A percentile compares a stretch with the other conserved stretches of the same genome.
phyloP scores from a whole-genome alignment of 2,888 invertebrate genomes.

The Leptopilina myrica region DNA sequence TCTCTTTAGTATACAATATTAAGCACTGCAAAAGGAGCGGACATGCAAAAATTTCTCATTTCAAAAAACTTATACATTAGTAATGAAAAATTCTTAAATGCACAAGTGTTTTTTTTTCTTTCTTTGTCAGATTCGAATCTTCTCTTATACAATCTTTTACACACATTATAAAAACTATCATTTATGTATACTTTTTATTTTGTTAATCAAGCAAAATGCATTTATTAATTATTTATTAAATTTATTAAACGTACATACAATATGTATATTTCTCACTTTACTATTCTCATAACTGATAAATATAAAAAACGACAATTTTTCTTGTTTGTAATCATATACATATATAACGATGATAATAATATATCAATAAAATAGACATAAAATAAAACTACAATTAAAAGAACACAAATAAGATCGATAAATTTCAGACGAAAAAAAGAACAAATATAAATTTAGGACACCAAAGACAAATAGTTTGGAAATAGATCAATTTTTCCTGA shows the following conservation, averaged over 20 bases:
- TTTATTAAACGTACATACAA: slow-evolving; percentile 13
- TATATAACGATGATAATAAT: neutral
- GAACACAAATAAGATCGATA: neutral
- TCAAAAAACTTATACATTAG: no score
- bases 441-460: no score
- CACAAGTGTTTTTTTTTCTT: neutral
- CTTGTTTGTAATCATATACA: neutral
- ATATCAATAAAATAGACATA: slow-evolving; percentile 23
- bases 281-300: neutral
- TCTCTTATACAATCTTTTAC: slow-evolving; percentile 17
- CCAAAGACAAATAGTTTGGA: no score
- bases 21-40: slow-evolving; percentile 6
- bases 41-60: neutral
- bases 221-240: neutral
- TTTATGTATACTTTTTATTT: neutral
- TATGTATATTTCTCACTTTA: slow-evolving; percentile 12
- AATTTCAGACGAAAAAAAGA: neutral
- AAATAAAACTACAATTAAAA: neutral
- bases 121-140: neutral
- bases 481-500: no score
- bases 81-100: neutral
- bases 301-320: neutral
- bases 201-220: slow-evolving; percentile 25
- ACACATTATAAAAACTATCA: slow-evolving; percentile 28
- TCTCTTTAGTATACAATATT: slow-evolving; percentile 23